A percentile compares a stretch with the other conserved stretches of the same genome.
Conservation (phyloP, 2,113 vertebrate species). For the Corythaeola cristata region DNA sequence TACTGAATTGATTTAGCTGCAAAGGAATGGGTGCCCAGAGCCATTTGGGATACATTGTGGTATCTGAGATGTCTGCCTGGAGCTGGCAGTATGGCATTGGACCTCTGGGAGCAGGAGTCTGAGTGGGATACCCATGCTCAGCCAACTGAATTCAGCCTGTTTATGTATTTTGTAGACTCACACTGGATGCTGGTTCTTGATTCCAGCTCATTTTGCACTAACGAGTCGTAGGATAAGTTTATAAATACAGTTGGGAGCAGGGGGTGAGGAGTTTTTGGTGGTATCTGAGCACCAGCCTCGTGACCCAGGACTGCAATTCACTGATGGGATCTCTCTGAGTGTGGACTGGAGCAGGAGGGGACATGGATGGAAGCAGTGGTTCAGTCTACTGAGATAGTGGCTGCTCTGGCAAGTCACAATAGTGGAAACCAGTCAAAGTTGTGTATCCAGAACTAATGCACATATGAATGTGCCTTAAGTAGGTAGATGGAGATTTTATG, state of each 20-base stretch:
- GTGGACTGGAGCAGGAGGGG: not conserved
- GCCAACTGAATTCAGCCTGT: not conserved
- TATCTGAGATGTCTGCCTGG: not conserved
- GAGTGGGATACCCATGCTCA: not conserved
- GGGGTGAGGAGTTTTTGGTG: not conserved
- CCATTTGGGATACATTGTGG: not conserved
- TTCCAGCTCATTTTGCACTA: not conserved
- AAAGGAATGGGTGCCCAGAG: not conserved
- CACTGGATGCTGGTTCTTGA: not conserved
- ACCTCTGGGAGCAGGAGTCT: not conserved
- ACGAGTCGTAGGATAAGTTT: not conserved
- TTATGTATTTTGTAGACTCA: not conserved
- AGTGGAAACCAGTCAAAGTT: not conserved
- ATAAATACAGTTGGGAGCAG: not conserved
- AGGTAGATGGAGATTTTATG: slow-evolving; percentile 18
- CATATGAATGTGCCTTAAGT: not conserved
- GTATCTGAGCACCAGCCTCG: not conserved
- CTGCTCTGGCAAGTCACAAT: not conserved
- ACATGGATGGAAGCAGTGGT: fast-evolving
- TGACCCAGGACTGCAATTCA: not conserved
- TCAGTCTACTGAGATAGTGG: not conserved
- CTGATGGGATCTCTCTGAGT: not conserved
- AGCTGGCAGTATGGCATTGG: not conserved
- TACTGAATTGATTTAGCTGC: not conserved
- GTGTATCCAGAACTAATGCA: not conserved